phyloP scores from a whole-genome alignment of 2,797 vertebrate species.

The Macroramphosus scolopax region DNA sequence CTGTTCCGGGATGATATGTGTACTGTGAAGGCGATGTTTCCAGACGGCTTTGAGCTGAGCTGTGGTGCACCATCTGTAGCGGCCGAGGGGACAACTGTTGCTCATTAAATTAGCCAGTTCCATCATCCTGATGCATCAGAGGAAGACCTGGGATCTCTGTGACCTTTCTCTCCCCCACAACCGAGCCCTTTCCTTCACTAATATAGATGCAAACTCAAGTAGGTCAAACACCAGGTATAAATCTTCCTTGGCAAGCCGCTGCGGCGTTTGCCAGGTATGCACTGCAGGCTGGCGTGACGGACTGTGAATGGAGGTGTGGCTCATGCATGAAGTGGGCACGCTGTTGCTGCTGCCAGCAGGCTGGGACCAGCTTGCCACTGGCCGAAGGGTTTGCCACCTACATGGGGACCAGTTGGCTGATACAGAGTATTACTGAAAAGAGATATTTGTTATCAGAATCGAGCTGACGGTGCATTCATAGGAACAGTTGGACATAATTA shows the following conservation, averaged over 20 bases:
- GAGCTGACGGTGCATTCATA: constrained; percentile 64
- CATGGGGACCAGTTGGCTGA: constrained; percentile 84
- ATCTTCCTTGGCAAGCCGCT: constrained; percentile 87
- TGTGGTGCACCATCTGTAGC: constrained; percentile 89
- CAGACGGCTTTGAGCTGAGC: constrained; percentile 70
- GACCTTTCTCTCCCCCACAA: constrained; percentile 93
- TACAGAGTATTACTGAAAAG: constrained; percentile 72
- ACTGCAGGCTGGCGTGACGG: constrained; percentile 84
- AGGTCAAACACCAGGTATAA: constrained; percentile 97
- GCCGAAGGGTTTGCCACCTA: constrained; percentile 86
- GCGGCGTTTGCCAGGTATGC: constrained; percentile 84
- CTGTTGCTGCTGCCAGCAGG: constrained; percentile 77
- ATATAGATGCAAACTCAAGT: constrained; percentile 95
- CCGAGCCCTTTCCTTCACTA: constrained; percentile 88
- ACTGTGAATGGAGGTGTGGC: constrained; percentile 78
- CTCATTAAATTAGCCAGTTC: constrained; percentile 97
- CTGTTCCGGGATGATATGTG: constrained; percentile 39
- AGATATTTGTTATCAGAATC: constrained; percentile 70
- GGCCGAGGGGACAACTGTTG: constrained; percentile 96
- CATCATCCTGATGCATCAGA: constrained; percentile 94
- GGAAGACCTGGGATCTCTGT: constrained; percentile 87
- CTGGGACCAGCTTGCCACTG: constrained; percentile 82
- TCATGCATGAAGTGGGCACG: constrained; percentile 80
- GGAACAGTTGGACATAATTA: constrained; percentile 13
- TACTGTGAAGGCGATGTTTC: constrained; percentile 64